These are phyloP conservation scores for Polypedilum pembai DNA, from an alignment of 1,140 invertebrate genomes.

Conservation along the genomic window DNA sequence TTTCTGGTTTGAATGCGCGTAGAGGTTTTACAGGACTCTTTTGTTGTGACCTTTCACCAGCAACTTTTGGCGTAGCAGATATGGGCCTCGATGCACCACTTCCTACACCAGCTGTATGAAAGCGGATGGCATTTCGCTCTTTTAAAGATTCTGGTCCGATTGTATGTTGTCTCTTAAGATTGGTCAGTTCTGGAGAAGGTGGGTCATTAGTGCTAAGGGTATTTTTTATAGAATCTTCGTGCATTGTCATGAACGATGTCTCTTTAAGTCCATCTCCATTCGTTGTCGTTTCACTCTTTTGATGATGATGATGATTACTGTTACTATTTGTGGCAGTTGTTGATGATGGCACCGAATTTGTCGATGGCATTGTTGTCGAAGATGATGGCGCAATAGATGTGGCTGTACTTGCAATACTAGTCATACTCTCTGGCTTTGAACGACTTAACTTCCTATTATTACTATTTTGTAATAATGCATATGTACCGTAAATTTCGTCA, in stretches of 20 bases:
- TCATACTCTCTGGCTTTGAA: slow-evolving; percentile 8
- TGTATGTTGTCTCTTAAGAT: slow-evolving; percentile 10
- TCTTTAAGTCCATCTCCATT: slow-evolving; percentile 25
- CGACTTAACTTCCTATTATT: slow-evolving; percentile 29
- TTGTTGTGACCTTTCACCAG: neutral
- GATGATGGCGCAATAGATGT: neutral
- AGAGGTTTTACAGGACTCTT: slow-evolving; percentile 7
- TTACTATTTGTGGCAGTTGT: neutral
- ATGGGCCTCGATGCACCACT: neutral
- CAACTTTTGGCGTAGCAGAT: neutral
- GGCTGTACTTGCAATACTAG: neutral
- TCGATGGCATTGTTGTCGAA: slow-evolving; percentile 26
- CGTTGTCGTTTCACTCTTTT: slow-evolving; percentile 18
- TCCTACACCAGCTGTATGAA: neutral
- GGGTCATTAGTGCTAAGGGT: neutral
- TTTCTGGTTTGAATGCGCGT: slow-evolving; percentile 7
- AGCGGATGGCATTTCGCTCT: slow-evolving; percentile 15
- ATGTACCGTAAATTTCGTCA: neutral
- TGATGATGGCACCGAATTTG: slow-evolving; percentile 33
- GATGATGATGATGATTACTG: neutral
- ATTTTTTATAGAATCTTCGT: neutral
- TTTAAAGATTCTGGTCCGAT: slow-evolving; percentile 25
- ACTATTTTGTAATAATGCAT: slow-evolving; percentile 36
- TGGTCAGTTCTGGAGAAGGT: neutral
- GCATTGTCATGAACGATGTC: neutral